Percentiles rank a stretch among this genome's conserved stretches.
These are phyloP conservation scores for Bos javanicus DNA, from an alignment of 2,113 vertebrate genomes.

Conservation along the genomic window DNA sequence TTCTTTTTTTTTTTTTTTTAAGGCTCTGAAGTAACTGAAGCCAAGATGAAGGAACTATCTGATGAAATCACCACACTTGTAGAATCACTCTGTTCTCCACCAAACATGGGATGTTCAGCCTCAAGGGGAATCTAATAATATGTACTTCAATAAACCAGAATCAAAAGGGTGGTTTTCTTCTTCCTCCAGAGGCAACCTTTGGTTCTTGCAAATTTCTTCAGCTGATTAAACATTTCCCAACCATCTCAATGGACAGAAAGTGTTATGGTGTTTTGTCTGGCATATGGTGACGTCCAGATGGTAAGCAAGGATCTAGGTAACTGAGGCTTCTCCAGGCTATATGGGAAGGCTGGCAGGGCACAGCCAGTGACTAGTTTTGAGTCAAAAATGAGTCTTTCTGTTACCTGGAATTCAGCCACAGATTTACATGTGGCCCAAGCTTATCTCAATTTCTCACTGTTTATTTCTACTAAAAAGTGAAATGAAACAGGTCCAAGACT, in stretches of 20 bases:
- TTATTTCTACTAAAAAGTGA: conserved; percentile 37
- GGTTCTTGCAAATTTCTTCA: conserved; percentile 17
- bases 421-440: neutral
- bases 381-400: conserved; percentile 2
- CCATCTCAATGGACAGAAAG: neutral
- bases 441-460: neutral
- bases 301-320: neutral
- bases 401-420: neutral
- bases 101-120: neutral
- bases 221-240: conserved; percentile 43
- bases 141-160: neutral
- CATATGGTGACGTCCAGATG: neutral
- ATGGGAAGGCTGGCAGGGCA: neutral
- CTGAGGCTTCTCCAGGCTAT: neutral
- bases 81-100: neutral
- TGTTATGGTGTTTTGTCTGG: neutral
- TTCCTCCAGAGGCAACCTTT: neutral
- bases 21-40: conserved; percentile 50
- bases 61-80: conserved; percentile 32
- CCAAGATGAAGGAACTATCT: conserved; percentile 56
- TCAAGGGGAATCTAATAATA: neutral
- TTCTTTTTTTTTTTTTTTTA: conserved; percentile 26
- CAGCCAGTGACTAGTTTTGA: neutral
- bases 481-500: neutral
- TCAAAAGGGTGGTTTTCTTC: neutral